Evolutionary conservation across 2,797 vertebrate genomes (phyloP), one percentile per base, ranked within the genome.

Genomic region (Scolopax rusticola): DNA sequence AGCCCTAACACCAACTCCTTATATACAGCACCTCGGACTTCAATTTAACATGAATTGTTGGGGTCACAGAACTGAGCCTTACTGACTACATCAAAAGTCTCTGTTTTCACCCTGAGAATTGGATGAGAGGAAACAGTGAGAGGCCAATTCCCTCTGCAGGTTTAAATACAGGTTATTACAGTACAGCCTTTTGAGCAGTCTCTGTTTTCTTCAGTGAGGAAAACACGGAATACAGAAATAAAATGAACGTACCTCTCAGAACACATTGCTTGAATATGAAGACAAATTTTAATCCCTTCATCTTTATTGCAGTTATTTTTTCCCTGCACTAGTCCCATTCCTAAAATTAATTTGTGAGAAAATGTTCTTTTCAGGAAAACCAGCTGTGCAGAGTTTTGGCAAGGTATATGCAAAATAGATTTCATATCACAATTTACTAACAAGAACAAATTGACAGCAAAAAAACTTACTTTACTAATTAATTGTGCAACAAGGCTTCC

Each of bases 301-400:
- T 92, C 60, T 91, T 45, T 20, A 43, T 15, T 54, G 25, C 33
- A 36, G 5, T 16, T 43, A 79, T 64, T 47, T 70, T 91, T 23
- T 41, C 77, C 65, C 70, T 48, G 25, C n/a, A 77, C 8, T 80
- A 43, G 41, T 91, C 41, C 11, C 24, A 70, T 85, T 84, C 30
- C 93, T 89, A 84, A 85, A 94, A 94, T 82, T 78, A 91, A 83
- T 94, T 73, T 63, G 33, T 63, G 63, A 87, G 33, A 45, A 96
- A 91, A 89, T 75, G 38, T 53, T 97, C 47, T 93, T 96, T 95
- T 97, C 85, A 90, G 60, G 40, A 94, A 95, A 94, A 86, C 40
- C 53, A 95, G 51, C 69, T 97, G 76, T 78, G 36, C 82, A 51
- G 43, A 84, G 38, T 77, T 85, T 60, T 78, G 12, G 16, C 36